Percentiles rank a stretch among this genome's conserved stretches.
Conservation (phyloP, 2,888 invertebrate genomes). For the Pristionchus fissidentatus region DNA sequence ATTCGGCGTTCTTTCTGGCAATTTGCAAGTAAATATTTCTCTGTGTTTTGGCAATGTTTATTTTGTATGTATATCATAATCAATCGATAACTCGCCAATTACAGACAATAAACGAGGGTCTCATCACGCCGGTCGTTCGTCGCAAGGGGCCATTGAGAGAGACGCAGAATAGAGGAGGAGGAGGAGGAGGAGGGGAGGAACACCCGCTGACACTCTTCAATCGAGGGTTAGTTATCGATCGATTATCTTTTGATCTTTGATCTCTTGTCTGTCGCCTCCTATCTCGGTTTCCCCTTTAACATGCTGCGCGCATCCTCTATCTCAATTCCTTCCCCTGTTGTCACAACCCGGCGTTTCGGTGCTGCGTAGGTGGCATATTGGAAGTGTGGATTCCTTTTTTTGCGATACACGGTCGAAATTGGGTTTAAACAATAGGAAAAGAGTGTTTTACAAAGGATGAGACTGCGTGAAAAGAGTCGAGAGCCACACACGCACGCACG, state of each 20-base stretch:
- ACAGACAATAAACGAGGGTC: conserved; percentile 72
- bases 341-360: too few species aligned
- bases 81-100: conserved; percentile 3
- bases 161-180: background rate
- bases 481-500: too few species aligned
- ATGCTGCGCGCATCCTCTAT: too few species aligned
- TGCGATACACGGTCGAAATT: background rate
- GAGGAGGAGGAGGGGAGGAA: too few species aligned
- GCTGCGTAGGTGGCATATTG: too few species aligned
- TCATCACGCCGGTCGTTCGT: conserved; percentile 70
- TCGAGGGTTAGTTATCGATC: conserved; percentile 27
- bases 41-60: background rate
- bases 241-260: background rate
- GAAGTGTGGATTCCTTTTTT: background rate
- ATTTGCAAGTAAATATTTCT: background rate
- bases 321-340: too few species aligned
- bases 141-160: conserved; percentile 55
- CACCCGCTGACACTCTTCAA: conserved; percentile 42
- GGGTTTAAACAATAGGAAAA: too few species aligned
- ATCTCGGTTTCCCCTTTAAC: too few species aligned
- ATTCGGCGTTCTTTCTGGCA: background rate
- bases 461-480: too few species aligned
- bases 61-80: background rate
- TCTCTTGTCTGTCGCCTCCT: background rate
- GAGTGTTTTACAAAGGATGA: too few species aligned